Percentiles rank a stretch among this genome's conserved stretches.
These are phyloP conservation scores for Sorex fumeus DNA, from an alignment of 2,113 vertebrate genomes.

Conservation along the genomic window DNA sequence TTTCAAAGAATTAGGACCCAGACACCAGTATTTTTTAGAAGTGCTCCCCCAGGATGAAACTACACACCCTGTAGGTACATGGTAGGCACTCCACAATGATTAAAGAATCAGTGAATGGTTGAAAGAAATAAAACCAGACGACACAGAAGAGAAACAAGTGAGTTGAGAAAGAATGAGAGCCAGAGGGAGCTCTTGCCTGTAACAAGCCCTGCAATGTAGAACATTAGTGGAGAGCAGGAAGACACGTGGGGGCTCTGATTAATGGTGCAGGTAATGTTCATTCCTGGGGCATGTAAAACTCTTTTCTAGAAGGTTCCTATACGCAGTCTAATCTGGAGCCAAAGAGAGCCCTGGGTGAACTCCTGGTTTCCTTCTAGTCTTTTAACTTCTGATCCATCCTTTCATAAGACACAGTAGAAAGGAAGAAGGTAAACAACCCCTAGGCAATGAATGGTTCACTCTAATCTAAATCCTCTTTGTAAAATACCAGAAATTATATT, in stretches of 20 bases:
- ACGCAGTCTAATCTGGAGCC: not conserved
- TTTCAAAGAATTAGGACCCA: not conserved
- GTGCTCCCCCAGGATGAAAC: not conserved
- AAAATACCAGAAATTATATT: not conserved
- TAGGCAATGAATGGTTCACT: not conserved
- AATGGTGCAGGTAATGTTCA: not conserved
- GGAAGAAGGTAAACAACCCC: not conserved
- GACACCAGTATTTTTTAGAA: not conserved
- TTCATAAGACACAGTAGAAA: slow-evolving; percentile 31
- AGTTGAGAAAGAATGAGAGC: not conserved
- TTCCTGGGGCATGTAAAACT: not conserved
- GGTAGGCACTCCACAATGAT: too few relatives aligned
- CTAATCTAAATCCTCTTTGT: not conserved
- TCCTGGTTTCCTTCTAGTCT: not conserved
- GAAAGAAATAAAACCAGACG: not conserved
- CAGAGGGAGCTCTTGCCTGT: not conserved
- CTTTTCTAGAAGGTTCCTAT: not conserved
- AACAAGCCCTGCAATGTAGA: not conserved
- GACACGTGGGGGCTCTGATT: not conserved
- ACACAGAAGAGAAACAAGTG: not conserved
- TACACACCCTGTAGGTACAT: not conserved
- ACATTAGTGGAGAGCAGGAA: not conserved
- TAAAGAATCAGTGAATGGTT: not conserved
- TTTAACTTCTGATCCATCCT: slow-evolving; percentile 38
- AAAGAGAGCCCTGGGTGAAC: slow-evolving; percentile 11